These are phyloP conservation scores for Carassius auratus DNA, from an alignment of 2,113 vertebrate genomes.

Conservation along the genomic window DNA sequence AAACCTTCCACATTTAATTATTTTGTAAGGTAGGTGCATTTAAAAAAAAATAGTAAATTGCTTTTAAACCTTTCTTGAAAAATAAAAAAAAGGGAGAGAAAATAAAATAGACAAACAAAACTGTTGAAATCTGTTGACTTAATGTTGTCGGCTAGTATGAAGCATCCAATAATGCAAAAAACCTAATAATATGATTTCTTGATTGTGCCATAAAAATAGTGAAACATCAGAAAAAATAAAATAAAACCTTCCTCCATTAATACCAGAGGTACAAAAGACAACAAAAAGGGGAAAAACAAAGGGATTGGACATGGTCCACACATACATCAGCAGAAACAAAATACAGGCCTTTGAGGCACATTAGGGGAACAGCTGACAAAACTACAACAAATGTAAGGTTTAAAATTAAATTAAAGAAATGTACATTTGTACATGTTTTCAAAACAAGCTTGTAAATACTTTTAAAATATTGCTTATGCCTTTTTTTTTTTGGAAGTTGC, in stretches of 20 bases:
- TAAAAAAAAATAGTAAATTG: no score
- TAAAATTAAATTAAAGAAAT: background rate
- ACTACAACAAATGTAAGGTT: slow-evolving; percentile 26
- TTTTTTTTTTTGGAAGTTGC: background rate
- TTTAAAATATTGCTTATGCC: background rate
- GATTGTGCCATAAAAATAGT: background rate
- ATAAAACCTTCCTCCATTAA: slow-evolving; percentile 62
- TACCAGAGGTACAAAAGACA: slow-evolving; percentile 62
- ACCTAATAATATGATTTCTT: background rate
- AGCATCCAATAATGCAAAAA: background rate
- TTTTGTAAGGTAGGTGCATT: background rate
- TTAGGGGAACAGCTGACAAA: slow-evolving; percentile 32
- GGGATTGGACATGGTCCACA: slow-evolving; percentile 63
- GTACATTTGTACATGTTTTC: background rate
- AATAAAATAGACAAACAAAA: background rate
- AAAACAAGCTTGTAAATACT: background rate
- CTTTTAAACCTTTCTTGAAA: no score
- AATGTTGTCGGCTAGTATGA: background rate
- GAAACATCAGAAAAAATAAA: background rate
- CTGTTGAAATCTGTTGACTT: background rate
- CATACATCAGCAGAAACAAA: slow-evolving; percentile 71
- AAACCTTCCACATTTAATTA: background rate
- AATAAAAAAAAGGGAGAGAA: background rate
- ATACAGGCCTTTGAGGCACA: slow-evolving; percentile 42
- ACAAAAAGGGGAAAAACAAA: slow-evolving; percentile 70